phyloP scores from a whole-genome alignment of 2,797 vertebrate species.

The Heterohyrax brucei region DNA sequence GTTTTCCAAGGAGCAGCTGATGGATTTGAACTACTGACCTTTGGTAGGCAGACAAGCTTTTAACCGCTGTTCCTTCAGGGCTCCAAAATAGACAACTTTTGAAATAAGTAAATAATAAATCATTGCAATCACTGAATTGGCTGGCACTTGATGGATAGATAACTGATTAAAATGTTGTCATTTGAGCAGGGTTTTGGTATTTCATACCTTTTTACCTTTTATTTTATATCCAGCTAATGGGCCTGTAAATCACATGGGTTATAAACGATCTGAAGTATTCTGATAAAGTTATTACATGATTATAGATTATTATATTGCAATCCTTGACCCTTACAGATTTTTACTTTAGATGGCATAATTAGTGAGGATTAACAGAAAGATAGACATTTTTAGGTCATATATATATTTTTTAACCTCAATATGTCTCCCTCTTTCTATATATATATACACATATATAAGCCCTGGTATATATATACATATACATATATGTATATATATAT shows the following conservation, averaged over 20 bases:
- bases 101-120: background rate
- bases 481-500: background rate
- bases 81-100: background rate
- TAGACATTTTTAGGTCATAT: background rate
- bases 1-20: no score
- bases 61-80: no score
- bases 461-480: background rate
- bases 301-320: slow-evolving; percentile 24
- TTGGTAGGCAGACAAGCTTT: no score
- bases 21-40: no score
- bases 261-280: background rate
- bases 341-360: slow-evolving; percentile 29
- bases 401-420: background rate
- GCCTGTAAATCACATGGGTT: slow-evolving; percentile 9
- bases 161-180: background rate
- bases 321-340: background rate
- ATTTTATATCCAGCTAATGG: background rate
- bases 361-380: slow-evolving; percentile 22
- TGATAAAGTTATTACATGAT: background rate
- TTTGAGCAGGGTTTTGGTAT: background rate
- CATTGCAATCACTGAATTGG: background rate
- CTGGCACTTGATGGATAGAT: background rate
- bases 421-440: no score
- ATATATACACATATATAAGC: no score
- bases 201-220: background rate